These are phyloP conservation scores for Cotesia vestalis DNA, from an alignment of 1,140 invertebrate species.

Conservation along the genomic window DNA sequence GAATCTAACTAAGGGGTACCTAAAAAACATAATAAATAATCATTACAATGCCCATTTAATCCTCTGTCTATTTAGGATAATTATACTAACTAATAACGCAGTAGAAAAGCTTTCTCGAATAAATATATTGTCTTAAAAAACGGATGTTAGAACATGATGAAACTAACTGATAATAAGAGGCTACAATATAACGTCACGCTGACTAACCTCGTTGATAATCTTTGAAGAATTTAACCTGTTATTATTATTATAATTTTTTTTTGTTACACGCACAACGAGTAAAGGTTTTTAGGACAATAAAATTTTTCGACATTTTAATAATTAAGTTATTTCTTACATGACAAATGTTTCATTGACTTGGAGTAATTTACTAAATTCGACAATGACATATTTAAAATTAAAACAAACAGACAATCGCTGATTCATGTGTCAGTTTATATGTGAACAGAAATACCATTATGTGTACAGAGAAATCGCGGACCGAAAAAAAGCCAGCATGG, in stretches of 20 bases:
- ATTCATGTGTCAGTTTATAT: too few species aligned
- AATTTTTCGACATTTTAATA: not conserved
- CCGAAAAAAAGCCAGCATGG: slow-evolving; percentile 63
- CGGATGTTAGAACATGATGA: slow-evolving; percentile 27
- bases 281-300: not conserved
- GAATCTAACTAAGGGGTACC: too few species aligned
- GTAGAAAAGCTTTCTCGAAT: slow-evolving; percentile 1
- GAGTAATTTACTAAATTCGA: slow-evolving; percentile 30
- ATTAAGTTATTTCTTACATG: slow-evolving; percentile 17
- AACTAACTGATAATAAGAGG: slow-evolving; percentile 1
- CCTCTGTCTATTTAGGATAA: not conserved
- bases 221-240: slow-evolving; percentile 11
- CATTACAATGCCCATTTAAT: too few species aligned
- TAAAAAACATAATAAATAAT: too few species aligned
- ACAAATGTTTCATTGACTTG: slow-evolving; percentile 19
- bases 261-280: not conserved
- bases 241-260: slow-evolving; percentile 27
- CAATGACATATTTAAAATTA: too few species aligned
- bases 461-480: slow-evolving; percentile 63
- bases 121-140: not conserved
- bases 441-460: slow-evolving; percentile 27
- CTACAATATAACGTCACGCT: slow-evolving; percentile 20
- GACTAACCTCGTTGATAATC: slow-evolving; percentile 20
- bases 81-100: slow-evolving; percentile 4
- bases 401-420: slow-evolving; percentile 24